Base-by-base conservation (phyloP, 2,888 invertebrate species). In the Apotomis capreana region DNA sequence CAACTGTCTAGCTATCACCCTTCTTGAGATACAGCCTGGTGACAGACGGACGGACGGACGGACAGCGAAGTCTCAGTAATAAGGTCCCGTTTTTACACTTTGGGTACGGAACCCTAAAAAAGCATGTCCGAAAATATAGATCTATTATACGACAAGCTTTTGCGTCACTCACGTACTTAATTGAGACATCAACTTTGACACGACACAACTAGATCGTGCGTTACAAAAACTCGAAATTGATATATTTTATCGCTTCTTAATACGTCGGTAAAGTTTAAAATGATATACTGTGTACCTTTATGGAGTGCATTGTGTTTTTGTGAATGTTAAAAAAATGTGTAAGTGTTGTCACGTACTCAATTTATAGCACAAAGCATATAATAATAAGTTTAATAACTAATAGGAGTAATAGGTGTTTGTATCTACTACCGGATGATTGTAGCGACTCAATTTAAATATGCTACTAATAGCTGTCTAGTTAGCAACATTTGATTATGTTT, bases 181-280 rank as follows among this genome's bases (percentile, higher is more conserved):
- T 74, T 70, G 69, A 74, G 61, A 70, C 54, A 64, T 74, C 74
- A 74, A 71, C 61, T 71, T 67, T 70, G 67, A 68, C 71, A 71
- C 46, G 54, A 68, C 10, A 62, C 70, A 60, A 61, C 51, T 5
- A 1, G 49, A 44, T 40, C 49, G 49, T 60, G 54, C 51, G 36
- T 60, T 37, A 51, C 51, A 60, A 67, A 69, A 51, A 63, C 54
- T 5, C 8, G 5, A 44, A 58, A 51, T 52, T 10, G 37, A 37
- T 52, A 46, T 46, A 61, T 52, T 46, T 70, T 57, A 46, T 57
- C 36, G 13, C 55, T 60, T 74, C 64, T 70, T n/a, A 15, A 37
- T 37, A 68, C 57, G 36, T 15, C 5, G 57, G 46, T 71, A 65
- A 61, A 58, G 71, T 58, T 52, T 36, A 65, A 58, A 60, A 57